Base-by-base conservation (phyloP, 1,140 invertebrate genomes). In the Seison nebaliae region DNA sequence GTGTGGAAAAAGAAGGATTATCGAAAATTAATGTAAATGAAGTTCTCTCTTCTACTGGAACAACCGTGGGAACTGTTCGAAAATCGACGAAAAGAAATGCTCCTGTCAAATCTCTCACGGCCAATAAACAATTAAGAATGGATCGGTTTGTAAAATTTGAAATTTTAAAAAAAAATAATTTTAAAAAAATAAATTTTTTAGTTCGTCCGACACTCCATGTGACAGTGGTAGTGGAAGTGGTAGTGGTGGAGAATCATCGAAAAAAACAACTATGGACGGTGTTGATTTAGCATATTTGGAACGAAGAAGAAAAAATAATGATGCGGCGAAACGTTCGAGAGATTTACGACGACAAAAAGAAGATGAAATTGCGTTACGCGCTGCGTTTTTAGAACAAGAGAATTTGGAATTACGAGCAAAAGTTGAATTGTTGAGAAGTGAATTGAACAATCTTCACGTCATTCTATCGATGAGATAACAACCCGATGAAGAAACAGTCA, bases 381-480 rank as follows among this genome's bases (percentile, higher is more conserved):
- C 50, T 11, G 52, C 52, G 7, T 49, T 50, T 18, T 43, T 59
- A n/a, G 57, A 59, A 44, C 54, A 58, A 40, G 57, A 59, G 45
- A 59, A 59, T 44, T 38, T 56, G 4, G 53, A 57, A 45, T 40
- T 59, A 15, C 36, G 51, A 8, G 53, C 54, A 14, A 24, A 57
- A 41, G 51, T 55, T 1, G 48, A 50, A 12, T 45, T 53, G 6
- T 43, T 57, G 17, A 53, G 53, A 40, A 50, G 46, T 22, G 53
- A 57, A 42, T 51, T 51, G 4, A 58, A 60, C 0, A 63, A 61
- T 37, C 51, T 70, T 2, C 51, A 64, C 24, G 65, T 61, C 48
- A 55, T 67, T 54, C 37, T 67, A 33, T 67, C 66, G 43, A 59
- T 53, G 38, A 49, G 49, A 42, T 39, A 39, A 3, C n/a, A n/a